phyloP scores from a whole-genome alignment of 1,140 invertebrate species.

The Xylocopa sonorina region DNA sequence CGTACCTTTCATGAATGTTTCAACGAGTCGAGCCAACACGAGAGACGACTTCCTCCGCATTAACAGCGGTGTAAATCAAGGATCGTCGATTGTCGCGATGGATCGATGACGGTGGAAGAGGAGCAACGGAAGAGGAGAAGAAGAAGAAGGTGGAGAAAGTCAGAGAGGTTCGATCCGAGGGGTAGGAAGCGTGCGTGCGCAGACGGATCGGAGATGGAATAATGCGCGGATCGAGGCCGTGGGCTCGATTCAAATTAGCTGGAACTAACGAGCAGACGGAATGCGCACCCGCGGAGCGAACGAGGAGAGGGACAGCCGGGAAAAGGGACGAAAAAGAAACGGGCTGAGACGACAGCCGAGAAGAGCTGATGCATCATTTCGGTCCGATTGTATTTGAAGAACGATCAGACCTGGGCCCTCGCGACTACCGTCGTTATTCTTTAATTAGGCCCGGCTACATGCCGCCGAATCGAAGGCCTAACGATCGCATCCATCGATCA shows the following conservation, averaged over 20 bases:
- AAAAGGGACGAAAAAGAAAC: background rate
- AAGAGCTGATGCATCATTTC: slow-evolving; percentile 44
- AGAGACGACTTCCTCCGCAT: background rate
- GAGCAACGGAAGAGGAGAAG: no score
- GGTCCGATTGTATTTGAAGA: slow-evolving; percentile 49
- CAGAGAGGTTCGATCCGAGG: no score
- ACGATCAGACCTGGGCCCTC: slow-evolving; percentile 25
- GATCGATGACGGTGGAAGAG: no score
- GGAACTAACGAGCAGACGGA: slow-evolving; percentile 61
- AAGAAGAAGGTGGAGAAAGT: background rate
- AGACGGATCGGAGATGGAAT: slow-evolving; percentile 21
- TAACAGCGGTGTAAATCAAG: slow-evolving; percentile 12
- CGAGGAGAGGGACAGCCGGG: no score
- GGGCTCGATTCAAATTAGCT: slow-evolving; percentile 64
- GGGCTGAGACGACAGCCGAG: background rate
- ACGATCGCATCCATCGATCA: slow-evolving; percentile 54
- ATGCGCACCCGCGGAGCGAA: slow-evolving; percentile 39
- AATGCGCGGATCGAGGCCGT: slow-evolving; percentile 21
- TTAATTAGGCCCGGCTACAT: slow-evolving; percentile 50
- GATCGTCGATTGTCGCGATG: background rate
- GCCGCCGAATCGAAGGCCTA: slow-evolving; percentile 35
- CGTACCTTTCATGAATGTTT: slow-evolving; percentile 7
- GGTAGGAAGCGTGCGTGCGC: background rate
- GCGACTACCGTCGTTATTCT: slow-evolving; percentile 58
- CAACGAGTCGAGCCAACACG: background rate